Evolutionary conservation across 2,113 vertebrate genomes (phyloP).

Genomic region (Mastomys coucha): DNA sequence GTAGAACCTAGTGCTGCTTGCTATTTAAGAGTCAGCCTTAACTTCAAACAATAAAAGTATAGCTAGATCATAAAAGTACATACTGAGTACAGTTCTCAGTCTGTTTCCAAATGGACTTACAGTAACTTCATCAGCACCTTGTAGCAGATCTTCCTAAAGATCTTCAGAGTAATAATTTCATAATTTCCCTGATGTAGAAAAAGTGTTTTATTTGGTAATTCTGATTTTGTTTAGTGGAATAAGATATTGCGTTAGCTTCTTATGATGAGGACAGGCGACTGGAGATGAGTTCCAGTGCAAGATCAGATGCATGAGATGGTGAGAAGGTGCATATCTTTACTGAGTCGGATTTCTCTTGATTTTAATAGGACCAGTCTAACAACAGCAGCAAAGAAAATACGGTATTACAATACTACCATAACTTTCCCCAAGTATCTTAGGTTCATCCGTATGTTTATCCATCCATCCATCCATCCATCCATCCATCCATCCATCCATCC

Average conservation of each 20-base stretch:
- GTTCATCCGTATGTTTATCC: background rate
- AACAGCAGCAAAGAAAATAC: slow-evolving; percentile 21
- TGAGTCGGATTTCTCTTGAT: background rate
- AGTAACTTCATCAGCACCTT: slow-evolving; percentile 7
- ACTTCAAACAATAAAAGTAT: slow-evolving; percentile 67
- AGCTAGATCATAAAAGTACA: slow-evolving; percentile 55
- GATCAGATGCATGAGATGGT: slow-evolving; percentile 37
- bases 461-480: background rate
- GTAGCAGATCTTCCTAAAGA: slow-evolving; percentile 51
- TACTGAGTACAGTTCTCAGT: slow-evolving; percentile 12
- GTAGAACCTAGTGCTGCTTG: slow-evolving; percentile 66
- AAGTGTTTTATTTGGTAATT: slow-evolving; percentile 50
- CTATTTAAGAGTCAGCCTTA: slow-evolving; percentile 74
- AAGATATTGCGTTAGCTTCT: background rate
- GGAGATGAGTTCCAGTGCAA: slow-evolving; percentile 11
- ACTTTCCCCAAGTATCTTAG: background rate
- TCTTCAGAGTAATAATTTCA: slow-evolving; percentile 28
- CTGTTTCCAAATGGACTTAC: slow-evolving; percentile 20
- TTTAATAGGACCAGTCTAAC: background rate
- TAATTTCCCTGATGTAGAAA: slow-evolving; percentile 32
- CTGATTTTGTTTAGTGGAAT: slow-evolving; percentile 4
- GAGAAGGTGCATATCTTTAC: background rate
- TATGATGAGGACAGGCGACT: background rate
- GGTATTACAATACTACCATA: background rate
- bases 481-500: background rate